phyloP scores from a whole-genome alignment of 2,888 invertebrate genomes.

The Drosophila merina region DNA sequence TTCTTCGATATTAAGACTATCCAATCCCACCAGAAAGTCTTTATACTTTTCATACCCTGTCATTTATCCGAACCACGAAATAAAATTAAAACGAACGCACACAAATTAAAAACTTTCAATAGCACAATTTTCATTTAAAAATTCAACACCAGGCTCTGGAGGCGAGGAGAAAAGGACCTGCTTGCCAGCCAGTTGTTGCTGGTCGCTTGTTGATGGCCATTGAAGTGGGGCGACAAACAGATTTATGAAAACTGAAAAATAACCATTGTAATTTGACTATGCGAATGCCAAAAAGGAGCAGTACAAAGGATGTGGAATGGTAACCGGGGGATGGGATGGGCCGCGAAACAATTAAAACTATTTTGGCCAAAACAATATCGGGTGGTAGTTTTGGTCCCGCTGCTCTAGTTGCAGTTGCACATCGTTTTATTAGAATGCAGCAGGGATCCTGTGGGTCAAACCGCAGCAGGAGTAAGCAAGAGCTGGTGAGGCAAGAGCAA shows the following conservation, averaged over 20 bases:
- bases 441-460: constrained; percentile 61
- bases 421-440: constrained; percentile 76
- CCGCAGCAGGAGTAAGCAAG: constrained; percentile 53
- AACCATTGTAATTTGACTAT: constrained; percentile 63
- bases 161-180: neutral
- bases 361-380: constrained; percentile 76
- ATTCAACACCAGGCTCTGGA: constrained; percentile 72
- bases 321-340: constrained; percentile 1
- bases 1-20: neutral
- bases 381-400: constrained; percentile 46
- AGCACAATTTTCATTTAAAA: constrained; percentile 80
- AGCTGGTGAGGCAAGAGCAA: neutral
- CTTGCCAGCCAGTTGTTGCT: constrained; percentile 6
- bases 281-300: constrained; percentile 23
- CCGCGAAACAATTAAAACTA: constrained; percentile 70
- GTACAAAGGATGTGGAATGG: neutral
- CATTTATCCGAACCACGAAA: constrained; percentile 44
- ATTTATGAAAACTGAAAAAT: constrained; percentile 76
- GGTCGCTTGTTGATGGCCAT: constrained; percentile 33
- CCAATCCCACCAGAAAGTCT: neutral
- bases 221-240: constrained; percentile 66
- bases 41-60: constrained; percentile 6
- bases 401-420: constrained; percentile 48
- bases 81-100: constrained; percentile 68
- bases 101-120: constrained; percentile 80